phyloP scores from a whole-genome alignment of 2,113 vertebrate species.

The Corythornis madagascariensis region DNA sequence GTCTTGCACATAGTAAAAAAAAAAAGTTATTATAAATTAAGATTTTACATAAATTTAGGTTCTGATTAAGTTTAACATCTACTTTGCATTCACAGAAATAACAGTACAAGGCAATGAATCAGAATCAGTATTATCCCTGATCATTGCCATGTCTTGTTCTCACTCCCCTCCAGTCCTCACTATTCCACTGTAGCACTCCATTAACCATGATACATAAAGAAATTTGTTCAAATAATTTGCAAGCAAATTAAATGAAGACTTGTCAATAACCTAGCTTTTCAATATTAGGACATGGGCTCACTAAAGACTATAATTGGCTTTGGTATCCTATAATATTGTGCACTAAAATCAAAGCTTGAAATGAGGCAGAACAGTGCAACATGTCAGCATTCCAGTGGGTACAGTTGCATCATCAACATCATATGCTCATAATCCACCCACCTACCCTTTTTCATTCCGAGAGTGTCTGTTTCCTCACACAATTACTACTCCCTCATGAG shows the following conservation, averaged over 20 bases:
- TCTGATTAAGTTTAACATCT: neutral
- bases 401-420: slow-evolving; percentile 16
- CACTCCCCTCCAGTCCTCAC: neutral
- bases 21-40: neutral
- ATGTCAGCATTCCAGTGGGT: slow-evolving; percentile 49
- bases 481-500: slow-evolving; percentile 47
- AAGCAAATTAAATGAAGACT: neutral
- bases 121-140: neutral
- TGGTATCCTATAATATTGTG: neutral
- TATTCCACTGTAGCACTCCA: neutral
- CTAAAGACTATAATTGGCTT: neutral
- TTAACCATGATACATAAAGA: neutral
- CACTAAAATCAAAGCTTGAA: slow-evolving; percentile 18
- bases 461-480: slow-evolving; percentile 33
- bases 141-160: neutral
- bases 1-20: neutral
- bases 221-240: neutral
- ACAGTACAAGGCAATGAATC: neutral
- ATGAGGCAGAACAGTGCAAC: slow-evolving; percentile 7
- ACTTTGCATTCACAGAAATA: neutral
- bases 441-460: slow-evolving; percentile 37
- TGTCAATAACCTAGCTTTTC: neutral
- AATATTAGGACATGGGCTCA: neutral
- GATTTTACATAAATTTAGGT: neutral
- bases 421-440: slow-evolving; percentile 36